These are phyloP conservation scores for Apeltes quadracus DNA, from an alignment of 2,113 vertebrate genomes.

Conservation along the genomic window DNA sequence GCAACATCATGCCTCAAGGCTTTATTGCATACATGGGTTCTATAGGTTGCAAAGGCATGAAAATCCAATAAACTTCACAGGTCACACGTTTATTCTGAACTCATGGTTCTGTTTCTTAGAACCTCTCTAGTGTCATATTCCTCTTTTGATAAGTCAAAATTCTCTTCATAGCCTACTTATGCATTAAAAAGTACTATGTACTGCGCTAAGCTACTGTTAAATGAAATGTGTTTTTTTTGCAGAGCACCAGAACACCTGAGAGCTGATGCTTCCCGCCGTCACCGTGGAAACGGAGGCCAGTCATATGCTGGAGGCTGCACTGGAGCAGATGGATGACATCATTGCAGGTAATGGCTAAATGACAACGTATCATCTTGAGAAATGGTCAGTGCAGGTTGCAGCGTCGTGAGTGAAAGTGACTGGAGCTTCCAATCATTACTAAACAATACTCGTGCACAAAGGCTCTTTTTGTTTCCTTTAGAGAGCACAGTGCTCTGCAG, in stretches of 20 bases:
- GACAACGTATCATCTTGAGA: neutral
- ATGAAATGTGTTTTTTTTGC: neutral
- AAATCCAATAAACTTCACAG: neutral
- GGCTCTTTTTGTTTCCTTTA: neutral
- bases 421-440: neutral
- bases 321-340: slow-evolving; percentile 98
- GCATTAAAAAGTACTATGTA: neutral
- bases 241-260: slow-evolving; percentile 28
- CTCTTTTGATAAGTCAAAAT: neutral
- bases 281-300: slow-evolving; percentile 94
- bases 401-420: neutral
- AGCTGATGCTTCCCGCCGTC: slow-evolving; percentile 60
- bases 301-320: slow-evolving; percentile 92
- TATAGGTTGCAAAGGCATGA: neutral
- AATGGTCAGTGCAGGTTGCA: neutral
- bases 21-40: neutral
- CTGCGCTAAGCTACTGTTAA: neutral
- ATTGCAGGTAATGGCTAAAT: slow-evolving; percentile 86
- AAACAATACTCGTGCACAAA: neutral
- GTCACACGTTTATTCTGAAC: neutral
- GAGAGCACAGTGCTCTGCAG: no score
- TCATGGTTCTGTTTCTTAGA: neutral
- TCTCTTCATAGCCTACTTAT: neutral
- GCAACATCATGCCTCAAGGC: neutral
- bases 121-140: neutral